Evolutionary conservation across 2,113 vertebrate genomes (phyloP), one percentile per base, ranked within the genome.

Genomic region (Bolborhynchus lineola): DNA sequence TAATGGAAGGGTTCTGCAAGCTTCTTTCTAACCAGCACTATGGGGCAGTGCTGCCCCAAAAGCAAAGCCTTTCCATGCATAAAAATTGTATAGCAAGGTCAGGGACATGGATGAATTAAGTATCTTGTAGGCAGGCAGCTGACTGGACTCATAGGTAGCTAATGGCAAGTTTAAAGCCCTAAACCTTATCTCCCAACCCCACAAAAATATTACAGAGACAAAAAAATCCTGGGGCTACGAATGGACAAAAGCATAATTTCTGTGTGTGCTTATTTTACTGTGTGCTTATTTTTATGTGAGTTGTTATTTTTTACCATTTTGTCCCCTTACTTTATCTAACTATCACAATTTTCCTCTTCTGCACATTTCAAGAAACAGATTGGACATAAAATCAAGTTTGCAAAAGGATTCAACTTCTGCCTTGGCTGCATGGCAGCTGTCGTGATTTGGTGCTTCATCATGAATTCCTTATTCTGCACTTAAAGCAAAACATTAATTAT

Each of bases 381-480:
- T 93, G 88, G 63, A 74, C 49, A 6, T 83, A 87, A 84, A 89
- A 72, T 52, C 6, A 7, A 59, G 69, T 69, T 62, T 75, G 82
- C 57, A 89, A 81, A 77, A 86, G 41, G 69, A 82, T 81, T 92
- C n/a, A 70, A 77, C 35, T 76, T 83, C 76, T 95, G 62, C 57
- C 67, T 82, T 74, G 16, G 55, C 47, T 82, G 39, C 60, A 63
- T 62, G 77, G 84, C 82, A 93, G 86, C 65, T 95, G 89, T 83
- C 88, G 71, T 85, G 20, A 90, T 85, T 55, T 57, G 67, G 67
- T 72, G 78, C 39, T 92, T 75, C 79, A 79, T 53, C 52, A 74
- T 68, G 29, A 93, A 81, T 41, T 84, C 94, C 90, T 94, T 90
- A 75, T 88, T 96, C 72, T 89, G 53, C 42, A 72, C 88, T 72